Conservation (phyloP, 2,888 invertebrate genomes). For the Oxyscelio sp. region DNA sequence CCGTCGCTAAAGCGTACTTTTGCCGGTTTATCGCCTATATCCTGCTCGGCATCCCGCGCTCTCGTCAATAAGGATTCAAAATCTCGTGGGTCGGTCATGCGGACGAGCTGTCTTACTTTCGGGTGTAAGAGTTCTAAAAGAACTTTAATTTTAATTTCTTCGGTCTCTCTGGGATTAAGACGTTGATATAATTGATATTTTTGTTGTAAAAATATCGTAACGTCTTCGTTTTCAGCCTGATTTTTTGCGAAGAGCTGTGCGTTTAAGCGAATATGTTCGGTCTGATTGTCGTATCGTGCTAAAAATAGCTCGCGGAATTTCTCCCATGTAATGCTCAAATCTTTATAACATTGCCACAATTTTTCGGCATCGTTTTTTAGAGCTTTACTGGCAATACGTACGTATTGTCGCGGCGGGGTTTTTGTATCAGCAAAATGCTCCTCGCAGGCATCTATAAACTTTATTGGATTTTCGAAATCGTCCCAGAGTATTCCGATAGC, state of each 20-base stretch:
- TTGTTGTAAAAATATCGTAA: not conserved
- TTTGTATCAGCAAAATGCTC: not conserved
- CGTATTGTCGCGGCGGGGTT: not conserved
- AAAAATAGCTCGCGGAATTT: constrained; percentile 7
- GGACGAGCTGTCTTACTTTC: not conserved
- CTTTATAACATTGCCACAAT: constrained; percentile 19
- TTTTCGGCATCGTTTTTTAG: constrained; percentile 4
- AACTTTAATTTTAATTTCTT: not conserved
- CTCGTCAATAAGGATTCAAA: not conserved
- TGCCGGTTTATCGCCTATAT: no score
- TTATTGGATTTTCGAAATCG: constrained; percentile 14
- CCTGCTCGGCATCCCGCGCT: not conserved
- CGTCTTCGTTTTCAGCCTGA: not conserved
- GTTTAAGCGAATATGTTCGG: not conserved
- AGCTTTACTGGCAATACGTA: not conserved
- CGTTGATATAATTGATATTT: constrained; percentile 17
- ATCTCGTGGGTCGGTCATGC: not conserved
- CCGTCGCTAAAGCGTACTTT: no score
- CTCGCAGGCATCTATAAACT: not conserved
- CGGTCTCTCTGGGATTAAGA: not conserved
- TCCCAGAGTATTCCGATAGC: not conserved
- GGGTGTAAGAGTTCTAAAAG: constrained; percentile 1
- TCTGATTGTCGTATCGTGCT: constrained; percentile 3
- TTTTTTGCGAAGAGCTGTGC: not conserved
- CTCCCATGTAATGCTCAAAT: not conserved